These are phyloP conservation scores for Molossus alvarezi DNA, from an alignment of 2,797 vertebrate species.

Conservation along the genomic window DNA sequence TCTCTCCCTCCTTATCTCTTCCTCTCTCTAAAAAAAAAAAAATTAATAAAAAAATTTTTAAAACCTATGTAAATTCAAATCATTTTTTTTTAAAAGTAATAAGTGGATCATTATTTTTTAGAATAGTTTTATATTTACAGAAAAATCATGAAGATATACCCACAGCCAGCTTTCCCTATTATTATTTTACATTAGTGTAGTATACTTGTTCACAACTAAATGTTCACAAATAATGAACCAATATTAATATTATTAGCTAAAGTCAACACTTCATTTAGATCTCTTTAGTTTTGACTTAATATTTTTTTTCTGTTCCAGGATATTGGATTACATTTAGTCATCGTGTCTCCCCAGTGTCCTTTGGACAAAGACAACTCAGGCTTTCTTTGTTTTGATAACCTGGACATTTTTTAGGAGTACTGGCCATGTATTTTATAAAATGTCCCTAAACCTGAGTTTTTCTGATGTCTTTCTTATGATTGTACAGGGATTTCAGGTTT, in stretches of 20 bases:
- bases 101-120: not conserved
- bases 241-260: not conserved
- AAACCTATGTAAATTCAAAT: not conserved
- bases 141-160: not conserved
- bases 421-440: not conserved
- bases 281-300: not conserved
- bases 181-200: not conserved
- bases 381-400: conserved; percentile 2
- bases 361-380: not conserved
- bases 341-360: not conserved
- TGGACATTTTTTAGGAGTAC: not conserved
- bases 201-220: not conserved
- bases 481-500: not conserved
- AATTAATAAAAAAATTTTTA: too few species aligned
- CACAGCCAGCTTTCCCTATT: not conserved
- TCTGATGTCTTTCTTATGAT: not conserved
- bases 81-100: not conserved
- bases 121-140: not conserved
- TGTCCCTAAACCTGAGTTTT: not conserved
- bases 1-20: too few species aligned
- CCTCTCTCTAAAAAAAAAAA: too few species aligned
- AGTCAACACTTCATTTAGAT: not conserved
- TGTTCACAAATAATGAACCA: not conserved
- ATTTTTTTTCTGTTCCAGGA: not conserved
- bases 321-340: not conserved